Conservation (phyloP, 2,797 vertebrate species). For the Thripadectes ignobilis region DNA sequence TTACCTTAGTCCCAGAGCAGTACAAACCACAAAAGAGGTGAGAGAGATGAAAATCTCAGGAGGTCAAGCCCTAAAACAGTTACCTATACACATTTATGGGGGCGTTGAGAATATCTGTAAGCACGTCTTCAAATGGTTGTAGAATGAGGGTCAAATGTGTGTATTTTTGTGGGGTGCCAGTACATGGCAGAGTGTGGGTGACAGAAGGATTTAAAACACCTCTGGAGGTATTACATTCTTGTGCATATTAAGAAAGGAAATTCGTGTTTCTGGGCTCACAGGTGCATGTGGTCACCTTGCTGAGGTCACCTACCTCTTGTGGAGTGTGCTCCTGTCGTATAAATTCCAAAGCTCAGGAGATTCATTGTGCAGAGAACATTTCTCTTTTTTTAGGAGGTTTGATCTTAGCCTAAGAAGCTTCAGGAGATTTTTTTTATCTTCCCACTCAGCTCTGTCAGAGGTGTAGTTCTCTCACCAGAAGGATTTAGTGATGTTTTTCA, state of each 20-base stretch:
- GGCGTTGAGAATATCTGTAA: neutral
- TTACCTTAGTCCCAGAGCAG: neutral
- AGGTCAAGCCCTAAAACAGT: neutral
- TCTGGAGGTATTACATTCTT: neutral
- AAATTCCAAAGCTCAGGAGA: neutral
- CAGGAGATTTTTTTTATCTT: neutral
- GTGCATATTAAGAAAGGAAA: neutral
- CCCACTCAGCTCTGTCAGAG: neutral
- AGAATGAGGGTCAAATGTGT: neutral
- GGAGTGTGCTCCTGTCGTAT: neutral
- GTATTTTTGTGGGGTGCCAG: neutral
- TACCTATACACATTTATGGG: fast-evolving
- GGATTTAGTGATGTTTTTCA: neutral
- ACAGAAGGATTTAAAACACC: neutral
- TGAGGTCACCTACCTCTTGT: neutral
- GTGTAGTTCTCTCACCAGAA: neutral
- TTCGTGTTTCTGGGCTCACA: neutral
- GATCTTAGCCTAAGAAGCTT: neutral
- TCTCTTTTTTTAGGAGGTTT: neutral
- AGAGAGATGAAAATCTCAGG: neutral
- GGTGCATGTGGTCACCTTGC: neutral
- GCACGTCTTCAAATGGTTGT: neutral
- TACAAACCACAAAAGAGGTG: neutral
- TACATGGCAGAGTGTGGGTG: neutral
- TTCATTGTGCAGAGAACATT: neutral